Base-by-base conservation (phyloP, 2,113 vertebrate genomes). In the Thunnus maccoyii region DNA sequence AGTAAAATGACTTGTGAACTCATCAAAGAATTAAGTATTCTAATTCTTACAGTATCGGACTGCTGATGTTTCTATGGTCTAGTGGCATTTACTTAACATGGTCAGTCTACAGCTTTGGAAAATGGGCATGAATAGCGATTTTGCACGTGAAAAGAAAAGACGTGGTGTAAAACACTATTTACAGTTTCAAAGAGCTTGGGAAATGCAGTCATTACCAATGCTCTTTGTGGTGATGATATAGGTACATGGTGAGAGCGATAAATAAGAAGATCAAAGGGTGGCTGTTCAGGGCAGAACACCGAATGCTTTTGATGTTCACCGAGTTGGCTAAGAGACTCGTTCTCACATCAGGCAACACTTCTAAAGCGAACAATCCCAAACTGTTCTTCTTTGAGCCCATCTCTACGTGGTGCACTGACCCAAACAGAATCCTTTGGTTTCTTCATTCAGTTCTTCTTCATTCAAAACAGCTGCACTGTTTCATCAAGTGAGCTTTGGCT, bases 221-320 rank as follows among this genome's bases (percentile, higher is more conserved):
- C 6, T 52, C 73, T 79, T 76, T 86, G 82, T 85, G 58, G 47
- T 11, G 70, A 18, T 13, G 60, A 55, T 51, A 14, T 66, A 63
- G 50, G 48, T 60, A n/a, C 16, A 17, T 20, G 3, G 22, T 44
- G 22, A 68, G 14, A 66, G 15, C 22, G n/a, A 74, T 77, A 55
- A 80, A 80, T 57, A 27, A 56, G 17, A 50, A 32, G 30, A 67
- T 69, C 15, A 71, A 61, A 46, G 52, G 8, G 12, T 9, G 2
- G 8, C 25, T 50, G 4, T 46, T 58, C 1, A 61, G 25, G 22
- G 14, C 3, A 12, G 10, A 77, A 25, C 47, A 17, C 16, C 0
- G 0, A 16, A 36, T 0, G 0, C 2, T 36, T 48, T 57, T 18
- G 46, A 60, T 18, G 12, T 25, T 44, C 10, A 10, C 8, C n/a